Percentiles rank a stretch among this genome's conserved stretches.
Conservation (phyloP, 2,797 vertebrate genomes). For the Ceyx erithaca region DNA sequence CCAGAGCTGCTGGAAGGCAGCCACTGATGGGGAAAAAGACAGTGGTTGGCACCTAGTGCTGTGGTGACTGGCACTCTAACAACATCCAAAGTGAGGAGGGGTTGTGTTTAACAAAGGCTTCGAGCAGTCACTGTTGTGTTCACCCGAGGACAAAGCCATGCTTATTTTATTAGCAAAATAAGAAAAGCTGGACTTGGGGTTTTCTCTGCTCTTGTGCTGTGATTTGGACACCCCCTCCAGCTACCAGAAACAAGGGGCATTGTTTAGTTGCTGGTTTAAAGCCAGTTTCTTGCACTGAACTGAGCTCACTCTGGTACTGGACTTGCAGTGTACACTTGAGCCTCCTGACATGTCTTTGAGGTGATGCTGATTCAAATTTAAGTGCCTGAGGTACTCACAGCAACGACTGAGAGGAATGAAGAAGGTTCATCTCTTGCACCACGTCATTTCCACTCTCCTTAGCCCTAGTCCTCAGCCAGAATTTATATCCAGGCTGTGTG, state of each 20-base stretch:
- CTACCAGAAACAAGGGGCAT: background rate
- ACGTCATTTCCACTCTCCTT: background rate
- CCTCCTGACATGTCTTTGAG: background rate
- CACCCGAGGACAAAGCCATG: background rate
- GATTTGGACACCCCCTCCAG: background rate
- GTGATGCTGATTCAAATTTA: background rate
- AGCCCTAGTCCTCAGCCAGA: background rate
- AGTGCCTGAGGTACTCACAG: background rate
- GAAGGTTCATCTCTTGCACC: background rate
- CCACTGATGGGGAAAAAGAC: background rate
- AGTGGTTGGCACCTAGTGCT: background rate
- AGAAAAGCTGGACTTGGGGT: background rate
- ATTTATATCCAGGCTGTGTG: background rate
- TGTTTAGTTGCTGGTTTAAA: conserved; percentile 26
- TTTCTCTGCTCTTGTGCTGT: background rate
- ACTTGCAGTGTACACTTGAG: background rate
- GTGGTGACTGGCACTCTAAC: background rate
- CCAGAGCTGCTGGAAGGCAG: conserved; percentile 15
- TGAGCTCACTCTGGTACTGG: background rate
- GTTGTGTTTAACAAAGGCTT: background rate
- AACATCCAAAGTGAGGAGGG: background rate
- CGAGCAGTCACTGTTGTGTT: background rate
- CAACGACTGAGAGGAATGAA: background rate
- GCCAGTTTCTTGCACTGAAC: background rate
- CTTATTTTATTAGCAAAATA: background rate